Evolutionary conservation across 2,113 vertebrate species (phyloP).

Genomic region (Pseudopodoces humilis): DNA sequence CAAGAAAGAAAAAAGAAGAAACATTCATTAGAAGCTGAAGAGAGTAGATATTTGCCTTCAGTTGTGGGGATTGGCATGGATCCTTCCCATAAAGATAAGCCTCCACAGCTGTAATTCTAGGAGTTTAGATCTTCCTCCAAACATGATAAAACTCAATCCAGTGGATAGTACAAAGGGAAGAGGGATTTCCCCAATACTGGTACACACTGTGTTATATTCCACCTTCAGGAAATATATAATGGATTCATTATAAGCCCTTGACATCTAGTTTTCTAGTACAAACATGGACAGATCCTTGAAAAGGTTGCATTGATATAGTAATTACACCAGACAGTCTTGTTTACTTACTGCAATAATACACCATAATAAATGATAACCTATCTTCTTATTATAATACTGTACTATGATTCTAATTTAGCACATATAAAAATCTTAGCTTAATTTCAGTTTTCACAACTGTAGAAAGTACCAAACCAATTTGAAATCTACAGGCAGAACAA

Average conservation of each 20-base stretch:
- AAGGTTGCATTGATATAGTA: not conserved
- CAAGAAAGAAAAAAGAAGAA: not conserved
- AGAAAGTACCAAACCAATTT: slow-evolving; percentile 7
- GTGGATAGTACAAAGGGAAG: not conserved
- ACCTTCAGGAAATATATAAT: slow-evolving; percentile 26
- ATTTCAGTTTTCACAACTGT: slow-evolving; percentile 7
- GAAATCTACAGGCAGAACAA: not conserved
- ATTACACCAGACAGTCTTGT: not conserved
- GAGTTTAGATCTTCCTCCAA: slow-evolving; percentile 21
- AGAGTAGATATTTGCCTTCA: not conserved
- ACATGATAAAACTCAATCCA: not conserved
- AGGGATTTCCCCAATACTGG: slow-evolving; percentile 23
- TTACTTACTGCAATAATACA: slow-evolving; percentile 21
- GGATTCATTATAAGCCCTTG: slow-evolving; percentile 11
- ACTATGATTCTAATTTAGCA: not conserved
- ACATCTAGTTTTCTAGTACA: slow-evolving; percentile 39
- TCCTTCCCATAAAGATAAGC: slow-evolving; percentile 29
- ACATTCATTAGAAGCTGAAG: not conserved
- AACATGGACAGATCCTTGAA: slow-evolving; percentile 16
- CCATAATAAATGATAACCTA: not conserved
- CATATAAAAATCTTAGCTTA: not conserved
- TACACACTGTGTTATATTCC: not conserved
- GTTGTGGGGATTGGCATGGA: not conserved
- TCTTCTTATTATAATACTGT: not conserved
- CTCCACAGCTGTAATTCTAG: not conserved